These are phyloP conservation scores for Petrophora chlorosata DNA, from an alignment of 2,888 invertebrate species.

Conservation along the genomic window DNA sequence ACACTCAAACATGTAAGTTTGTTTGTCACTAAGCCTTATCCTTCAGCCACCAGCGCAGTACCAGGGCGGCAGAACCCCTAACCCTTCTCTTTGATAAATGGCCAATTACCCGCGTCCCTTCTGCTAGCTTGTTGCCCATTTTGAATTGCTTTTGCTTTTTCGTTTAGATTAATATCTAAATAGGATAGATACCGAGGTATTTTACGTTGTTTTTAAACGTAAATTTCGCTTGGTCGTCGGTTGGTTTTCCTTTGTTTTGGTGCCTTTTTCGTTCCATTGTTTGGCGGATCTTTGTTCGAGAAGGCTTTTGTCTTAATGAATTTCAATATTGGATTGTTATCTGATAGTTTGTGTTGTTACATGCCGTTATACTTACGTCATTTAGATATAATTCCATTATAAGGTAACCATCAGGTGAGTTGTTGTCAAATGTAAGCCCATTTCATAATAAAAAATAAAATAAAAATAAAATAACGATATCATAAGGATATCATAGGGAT, in stretches of 20 bases:
- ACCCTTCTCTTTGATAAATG: conserved; percentile 85
- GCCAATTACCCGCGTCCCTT: conserved; percentile 83
- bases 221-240: conserved; percentile 73
- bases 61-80: conserved; percentile 76
- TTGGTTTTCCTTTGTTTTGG: conserved; percentile 69
- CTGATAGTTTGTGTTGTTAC: conserved; percentile 28
- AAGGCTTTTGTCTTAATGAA: conserved; percentile 29
- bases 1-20: conserved; percentile 29
- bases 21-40: conserved; percentile 33
- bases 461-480: no score
- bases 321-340: conserved; percentile 24
- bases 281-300: conserved; percentile 28
- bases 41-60: conserved; percentile 40
- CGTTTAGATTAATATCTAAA: conserved; percentile 85
- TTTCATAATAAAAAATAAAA: no score
- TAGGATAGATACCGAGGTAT: conserved; percentile 84
- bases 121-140: conserved; percentile 84
- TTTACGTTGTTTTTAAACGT: conserved; percentile 83
- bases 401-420: no score
- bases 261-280: conserved; percentile 32
- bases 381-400: no score
- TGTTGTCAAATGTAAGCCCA: no score
- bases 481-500: no score
- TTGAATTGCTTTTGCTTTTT: conserved; percentile 84
- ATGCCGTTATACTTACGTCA: no score